A percentile compares a stretch with the other conserved stretches of the same genome.
These are phyloP conservation scores for Phrynocephalus vlangalii DNA, from an alignment of 2,797 vertebrate species.

Conservation along the genomic window DNA sequence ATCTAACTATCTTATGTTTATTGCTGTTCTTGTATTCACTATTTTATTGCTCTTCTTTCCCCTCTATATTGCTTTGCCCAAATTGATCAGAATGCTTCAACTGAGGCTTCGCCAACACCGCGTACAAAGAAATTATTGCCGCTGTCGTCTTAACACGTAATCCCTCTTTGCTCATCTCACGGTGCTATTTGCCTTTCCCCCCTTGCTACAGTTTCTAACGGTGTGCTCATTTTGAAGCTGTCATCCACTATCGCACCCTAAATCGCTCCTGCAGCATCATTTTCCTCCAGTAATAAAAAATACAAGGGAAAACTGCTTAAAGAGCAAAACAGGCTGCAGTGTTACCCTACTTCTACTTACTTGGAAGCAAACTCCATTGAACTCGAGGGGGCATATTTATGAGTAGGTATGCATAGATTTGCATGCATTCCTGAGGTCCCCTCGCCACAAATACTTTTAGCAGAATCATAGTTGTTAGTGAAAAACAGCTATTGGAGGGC, in stretches of 20 bases:
- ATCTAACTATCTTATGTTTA: constrained; percentile 63
- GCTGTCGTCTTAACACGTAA: constrained; percentile 62
- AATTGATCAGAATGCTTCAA: constrained; percentile 66
- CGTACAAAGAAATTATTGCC: constrained; percentile 63
- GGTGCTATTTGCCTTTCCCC: constrained; percentile 63
- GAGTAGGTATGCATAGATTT: background rate
- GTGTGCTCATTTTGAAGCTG: constrained; percentile 70
- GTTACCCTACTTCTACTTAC: background rate
- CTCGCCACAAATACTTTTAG: background rate
- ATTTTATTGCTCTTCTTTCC: background rate
- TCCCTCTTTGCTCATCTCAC: constrained; percentile 63
- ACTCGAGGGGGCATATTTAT: background rate
- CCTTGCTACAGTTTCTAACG: constrained; percentile 58
- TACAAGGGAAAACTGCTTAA: constrained; percentile 52
- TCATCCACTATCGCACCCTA: constrained; percentile 69
- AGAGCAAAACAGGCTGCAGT: constrained; percentile 28
- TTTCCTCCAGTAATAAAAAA: constrained; percentile 66
- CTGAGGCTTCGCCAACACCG: constrained; percentile 52
- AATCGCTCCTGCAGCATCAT: constrained; percentile 67
- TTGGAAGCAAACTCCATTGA: background rate
- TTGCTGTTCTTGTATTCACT: constrained; percentile 47
- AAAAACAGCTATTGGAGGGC: background rate
- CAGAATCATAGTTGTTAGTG: background rate
- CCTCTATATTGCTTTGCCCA: constrained; percentile 64
- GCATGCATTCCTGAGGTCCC: background rate